Percentiles rank a stretch among this genome's conserved stretches.
These are phyloP conservation scores for Heliornis fulica DNA, from an alignment of 2,113 vertebrate species.

Conservation along the genomic window DNA sequence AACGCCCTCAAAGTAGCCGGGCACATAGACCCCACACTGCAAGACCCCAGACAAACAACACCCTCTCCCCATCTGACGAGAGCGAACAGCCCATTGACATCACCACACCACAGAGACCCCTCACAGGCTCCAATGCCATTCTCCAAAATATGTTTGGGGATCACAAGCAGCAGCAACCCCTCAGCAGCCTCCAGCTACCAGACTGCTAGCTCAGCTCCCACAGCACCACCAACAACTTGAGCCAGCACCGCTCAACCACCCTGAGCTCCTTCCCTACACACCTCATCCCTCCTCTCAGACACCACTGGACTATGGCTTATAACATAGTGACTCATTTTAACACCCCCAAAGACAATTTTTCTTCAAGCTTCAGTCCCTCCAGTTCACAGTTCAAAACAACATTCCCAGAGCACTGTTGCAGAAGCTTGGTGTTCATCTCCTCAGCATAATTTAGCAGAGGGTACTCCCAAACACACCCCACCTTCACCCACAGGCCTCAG, in stretches of 20 bases:
- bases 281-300: not conserved
- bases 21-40: rapidly evolving
- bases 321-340: not conserved
- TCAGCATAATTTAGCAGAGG: rapidly evolving
- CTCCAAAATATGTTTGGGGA: not conserved
- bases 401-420: not conserved
- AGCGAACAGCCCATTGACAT: not conserved
- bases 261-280: not conserved
- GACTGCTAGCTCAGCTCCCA: no score
- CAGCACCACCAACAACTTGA: not conserved
- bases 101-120: rapidly evolving
- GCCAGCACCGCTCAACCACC: rapidly evolving
- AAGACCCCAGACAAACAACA: not conserved
- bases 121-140: not conserved
- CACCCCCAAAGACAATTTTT: rapidly evolving
- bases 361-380: not conserved
- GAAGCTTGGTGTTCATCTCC: not conserved
- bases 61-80: not conserved
- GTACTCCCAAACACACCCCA: rapidly evolving
- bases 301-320: not conserved
- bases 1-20: rapidly evolving
- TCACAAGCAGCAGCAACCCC: not conserved
- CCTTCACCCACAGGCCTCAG: not conserved
- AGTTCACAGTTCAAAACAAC: not conserved
- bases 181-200: not conserved